Evolutionary conservation across 2,797 vertebrate species (phyloP), one percentile per base, ranked within the genome.

Genomic region (Thaleichthys pacificus): DNA sequence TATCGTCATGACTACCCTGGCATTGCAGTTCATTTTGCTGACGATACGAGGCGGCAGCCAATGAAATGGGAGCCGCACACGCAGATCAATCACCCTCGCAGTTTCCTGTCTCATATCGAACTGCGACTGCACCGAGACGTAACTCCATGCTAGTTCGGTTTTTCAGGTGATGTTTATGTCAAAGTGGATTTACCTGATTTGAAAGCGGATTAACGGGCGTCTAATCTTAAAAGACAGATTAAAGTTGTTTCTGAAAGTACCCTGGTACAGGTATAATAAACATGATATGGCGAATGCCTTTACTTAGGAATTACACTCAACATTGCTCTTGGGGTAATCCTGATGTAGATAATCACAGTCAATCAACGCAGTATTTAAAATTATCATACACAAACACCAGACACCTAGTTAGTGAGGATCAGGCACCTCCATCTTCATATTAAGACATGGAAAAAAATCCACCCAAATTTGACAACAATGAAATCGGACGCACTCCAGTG

Each of bases 21-120:
- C 15, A 28, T 38, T 4, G 51, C 65, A 32, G 42, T 60, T 66
- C 38, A 51, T 66, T 51, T 67, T 74, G 70, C 15, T 6, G 65
- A 66, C 62, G 64, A 72, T 68, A 21, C 51, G 5, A 74, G 38
- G 63, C 9, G 78, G 71, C 71, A 75, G 70, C 14, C 5, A 12
- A 1, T 67, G 66, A 68, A 77, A 73, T 19, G 30, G 65, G 68
- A 49, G 12, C 71, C 56, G 49, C 38, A 69, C 63, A 69, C 58
- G 0, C 61, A 80, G 14, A 54, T 21, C 38, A 26, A 26, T 26
- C 61, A 62, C 14, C 14, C 21, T 65, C 21, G 5, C 49, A 15
- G 24, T 62, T 4, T 30, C 42, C 51, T n/a, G 51, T 56, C 51
- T 56, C 51, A n/a, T n/a, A n/a, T 56, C 17, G 51, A 56, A 56